Evolutionary conservation across 2,888 invertebrate species (phyloP), one percentile per base, ranked within the genome.

Genomic region (Mellilla xanthometata): DNA sequence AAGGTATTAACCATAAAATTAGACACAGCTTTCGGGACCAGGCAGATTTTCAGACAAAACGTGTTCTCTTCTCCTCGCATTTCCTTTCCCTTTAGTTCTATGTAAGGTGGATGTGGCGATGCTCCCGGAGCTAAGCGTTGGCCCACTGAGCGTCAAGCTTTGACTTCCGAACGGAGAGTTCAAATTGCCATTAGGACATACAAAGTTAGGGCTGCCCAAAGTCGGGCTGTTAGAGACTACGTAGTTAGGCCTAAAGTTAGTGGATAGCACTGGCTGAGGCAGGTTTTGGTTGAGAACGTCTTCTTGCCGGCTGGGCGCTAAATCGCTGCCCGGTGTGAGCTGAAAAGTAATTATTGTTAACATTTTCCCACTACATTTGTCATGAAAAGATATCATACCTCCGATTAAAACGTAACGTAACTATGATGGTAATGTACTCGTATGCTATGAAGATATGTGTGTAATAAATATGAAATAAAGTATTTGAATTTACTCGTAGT

Each of bases 1-100:
- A 19, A 19, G 15, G 3, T 6, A 19, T 19, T 5, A 19, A 19
- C 15, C 4, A 1, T 1, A 6, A 19, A 19, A 24, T 24, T 65
- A 96, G 75, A 96, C 96, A 88, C 96, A 96, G 89, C 96, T 96
- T 80, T 96, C 96, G 28, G 96, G 96, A 49, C 96, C 96, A 19
- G 96, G 96, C 77, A 96, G 92, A 60, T 95, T 94, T 76, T 96
- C 95, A 38, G 96, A 94, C 65, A 96, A 92, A 46, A 96, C 95
- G 70, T 94, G 94, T 78, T 95, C 94, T 83, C 93, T 92, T 77
- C 93, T 90, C 62, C 92, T 65, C 2, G 78, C 76, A 44, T 83
- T 83, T 1, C 76, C 74, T 85, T 78, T 92, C 51, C 73, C 92
- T 87, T 81, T 91, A 76, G 75, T 91, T 75, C 86, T 77, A 53